Base-by-base conservation (phyloP, 2,888 invertebrate species). In the Pristionchus exspectatus region DNA sequence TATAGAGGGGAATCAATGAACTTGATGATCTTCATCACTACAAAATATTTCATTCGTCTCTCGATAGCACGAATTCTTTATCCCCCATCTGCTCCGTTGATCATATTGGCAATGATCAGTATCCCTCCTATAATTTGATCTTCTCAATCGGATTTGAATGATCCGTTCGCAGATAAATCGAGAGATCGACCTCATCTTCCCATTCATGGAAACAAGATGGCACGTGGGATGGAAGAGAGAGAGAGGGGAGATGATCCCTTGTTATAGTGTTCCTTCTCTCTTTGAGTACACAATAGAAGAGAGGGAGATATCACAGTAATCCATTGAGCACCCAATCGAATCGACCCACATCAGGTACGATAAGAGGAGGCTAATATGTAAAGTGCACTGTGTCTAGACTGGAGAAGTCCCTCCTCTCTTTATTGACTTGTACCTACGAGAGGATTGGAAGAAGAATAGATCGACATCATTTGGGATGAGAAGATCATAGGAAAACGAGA, bases 91-190 rank as follows among this genome's bases (percentile, higher is more conserved):
- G 72, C 72, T 72, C 33, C 72, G 33, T 72, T 72, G 72, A 33
- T 72, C 72, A 33, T 12, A 72, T 30, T 72, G 16, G 72, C 33
- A 72, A 72, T 72, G 72, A 72, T 72, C 72, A 72, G 72, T 72
- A 33, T 33, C 72, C 72, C 72, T 27, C 4, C 33, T 16, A 10
- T 72, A 72, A 72, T 72, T 33, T 27, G n/a, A 66, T 27, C 12
- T 12, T 7, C 30, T 27, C 72, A 72, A 72, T 72, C 30, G 14
- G 27, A 72, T 72, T 56, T 56, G 3, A 16, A 56, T 56, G 18
- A 21, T 56, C 56, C 56, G 18, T 56, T 56, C 33, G 30, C 33
- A 4, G 30, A 33, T 72, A 27, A 33, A 72, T 30, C 72, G 33
- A 72, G 33, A 72, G 72, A 72, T 72, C 72, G 33, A 30, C 30